phyloP scores from a whole-genome alignment of 2,888 invertebrate genomes.

The Ethmia dodecea region DNA sequence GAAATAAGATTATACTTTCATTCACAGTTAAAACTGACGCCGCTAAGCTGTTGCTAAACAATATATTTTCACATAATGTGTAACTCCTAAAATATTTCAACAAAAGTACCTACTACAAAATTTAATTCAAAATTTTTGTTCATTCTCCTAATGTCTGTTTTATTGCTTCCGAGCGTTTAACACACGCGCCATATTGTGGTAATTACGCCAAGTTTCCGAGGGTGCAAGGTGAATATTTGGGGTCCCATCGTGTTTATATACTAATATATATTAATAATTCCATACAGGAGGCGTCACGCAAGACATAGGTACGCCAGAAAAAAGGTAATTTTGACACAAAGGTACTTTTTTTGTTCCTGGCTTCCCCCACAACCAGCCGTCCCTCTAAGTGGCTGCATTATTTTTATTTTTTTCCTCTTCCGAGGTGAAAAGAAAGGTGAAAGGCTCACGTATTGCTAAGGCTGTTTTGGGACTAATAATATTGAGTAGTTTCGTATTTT shows the following conservation, averaged over 20 bases:
- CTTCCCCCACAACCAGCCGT: constrained; percentile 12
- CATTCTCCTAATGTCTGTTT: constrained; percentile 10
- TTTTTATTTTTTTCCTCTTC: constrained; percentile 15
- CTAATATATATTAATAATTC: constrained; percentile 23
- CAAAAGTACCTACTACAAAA: neutral
- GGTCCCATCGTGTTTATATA: constrained; percentile 4
- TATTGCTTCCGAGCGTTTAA: constrained; percentile 6
- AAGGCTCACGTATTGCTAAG: constrained; percentile 23
- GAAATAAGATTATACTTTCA: no score
- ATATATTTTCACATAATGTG: no score
- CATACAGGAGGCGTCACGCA: constrained; percentile 22
- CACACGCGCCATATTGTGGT: constrained; percentile 22
- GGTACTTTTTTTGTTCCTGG: constrained; percentile 26
- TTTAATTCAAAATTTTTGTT: constrained; percentile 11
- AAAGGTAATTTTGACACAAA: constrained; percentile 33
- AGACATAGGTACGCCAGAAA: constrained; percentile 17
- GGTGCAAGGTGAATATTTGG: constrained; percentile 19
- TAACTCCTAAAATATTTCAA: neutral
- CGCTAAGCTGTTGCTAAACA: no score
- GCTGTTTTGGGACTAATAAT: constrained; percentile 20
- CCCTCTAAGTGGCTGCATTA: constrained; percentile 13
- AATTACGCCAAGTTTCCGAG: constrained; percentile 19
- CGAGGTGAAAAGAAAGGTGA: constrained; percentile 15
- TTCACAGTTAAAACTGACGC: no score
- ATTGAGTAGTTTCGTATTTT: constrained; percentile 11